These are phyloP conservation scores for Sparidentex hasta DNA, from an alignment of 2,797 vertebrate species.

Conservation along the genomic window DNA sequence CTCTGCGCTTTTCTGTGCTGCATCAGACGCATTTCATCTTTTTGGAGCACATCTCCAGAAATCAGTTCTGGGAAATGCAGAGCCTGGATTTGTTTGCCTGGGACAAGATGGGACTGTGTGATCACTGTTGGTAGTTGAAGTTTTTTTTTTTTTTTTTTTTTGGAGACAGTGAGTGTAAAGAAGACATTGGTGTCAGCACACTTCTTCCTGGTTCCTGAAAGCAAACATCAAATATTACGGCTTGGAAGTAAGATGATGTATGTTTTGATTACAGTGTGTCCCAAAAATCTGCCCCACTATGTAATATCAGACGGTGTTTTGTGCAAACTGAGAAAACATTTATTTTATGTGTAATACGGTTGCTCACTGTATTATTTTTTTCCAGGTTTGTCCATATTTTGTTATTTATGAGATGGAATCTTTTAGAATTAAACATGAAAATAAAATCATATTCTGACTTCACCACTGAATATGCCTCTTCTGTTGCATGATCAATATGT, in stretches of 20 bases:
- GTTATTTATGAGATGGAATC: constrained; percentile 53
- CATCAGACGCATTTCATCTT: constrained; percentile 78
- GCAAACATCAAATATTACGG: constrained; percentile 69
- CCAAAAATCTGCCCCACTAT: constrained; percentile 65
- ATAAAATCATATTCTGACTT: constrained; percentile 50
- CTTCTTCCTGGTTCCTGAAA: constrained; percentile 69
- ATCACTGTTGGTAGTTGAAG: constrained; percentile 71
- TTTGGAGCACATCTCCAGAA: constrained; percentile 75
- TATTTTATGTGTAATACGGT: constrained; percentile 55
- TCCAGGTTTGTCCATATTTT: constrained; percentile 52
- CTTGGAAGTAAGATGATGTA: constrained; percentile 62
- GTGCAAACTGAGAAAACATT: constrained; percentile 60
- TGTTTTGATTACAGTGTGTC: constrained; percentile 70
- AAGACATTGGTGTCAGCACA: constrained; percentile 73
- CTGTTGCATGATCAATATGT: constrained; percentile 28
- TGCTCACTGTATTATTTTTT: constrained; percentile 63
- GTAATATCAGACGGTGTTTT: constrained; percentile 67
- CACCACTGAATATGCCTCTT: constrained; percentile 1
- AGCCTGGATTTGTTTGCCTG: constrained; percentile 77
- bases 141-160: constrained; percentile 40
- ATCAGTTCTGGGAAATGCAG: constrained; percentile 75
- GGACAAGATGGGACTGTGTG: constrained; percentile 79
- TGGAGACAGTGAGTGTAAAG: constrained; percentile 66
- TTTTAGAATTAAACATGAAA: constrained; percentile 65
- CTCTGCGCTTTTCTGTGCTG: constrained; percentile 62